Conservation (phyloP, 2,113 vertebrate species). For the Catharus minimus region DNA sequence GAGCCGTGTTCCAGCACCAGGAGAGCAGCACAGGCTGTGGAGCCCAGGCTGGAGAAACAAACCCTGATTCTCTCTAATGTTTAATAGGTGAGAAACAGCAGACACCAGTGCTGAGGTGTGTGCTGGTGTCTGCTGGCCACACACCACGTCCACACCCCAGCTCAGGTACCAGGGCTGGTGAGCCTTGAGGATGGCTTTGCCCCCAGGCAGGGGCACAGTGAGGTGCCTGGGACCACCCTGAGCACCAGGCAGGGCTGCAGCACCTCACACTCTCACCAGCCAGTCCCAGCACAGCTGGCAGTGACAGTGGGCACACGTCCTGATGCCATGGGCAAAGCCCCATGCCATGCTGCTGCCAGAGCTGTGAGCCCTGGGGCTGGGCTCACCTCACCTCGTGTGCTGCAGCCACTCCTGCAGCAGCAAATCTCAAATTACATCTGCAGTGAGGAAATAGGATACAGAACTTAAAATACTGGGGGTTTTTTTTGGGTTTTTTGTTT, state of each 20-base stretch:
- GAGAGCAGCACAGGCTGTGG: rapidly evolving
- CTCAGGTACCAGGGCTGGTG: rapidly evolving
- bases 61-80: background rate
- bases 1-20: rapidly evolving
- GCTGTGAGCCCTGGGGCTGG: background rate
- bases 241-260: rapidly evolving
- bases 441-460: background rate
- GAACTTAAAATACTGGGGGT: background rate
- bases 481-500: no score
- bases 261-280: rapidly evolving
- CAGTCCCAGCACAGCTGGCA: background rate
- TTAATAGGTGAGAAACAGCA: background rate
- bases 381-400: rapidly evolving
- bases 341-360: rapidly evolving
- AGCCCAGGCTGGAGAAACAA: background rate
- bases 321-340: rapidly evolving
- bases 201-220: rapidly evolving
- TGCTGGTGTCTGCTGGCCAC: background rate
- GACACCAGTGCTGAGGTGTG: rapidly evolving
- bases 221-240: background rate
- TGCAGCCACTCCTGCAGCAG: no score
- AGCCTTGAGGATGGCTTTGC: background rate
- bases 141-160: rapidly evolving
- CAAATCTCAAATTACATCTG: rapidly evolving
- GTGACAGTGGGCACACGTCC: background rate